These are phyloP conservation scores for Anser cygnoides DNA, from an alignment of 2,113 vertebrate genomes.

Conservation along the genomic window DNA sequence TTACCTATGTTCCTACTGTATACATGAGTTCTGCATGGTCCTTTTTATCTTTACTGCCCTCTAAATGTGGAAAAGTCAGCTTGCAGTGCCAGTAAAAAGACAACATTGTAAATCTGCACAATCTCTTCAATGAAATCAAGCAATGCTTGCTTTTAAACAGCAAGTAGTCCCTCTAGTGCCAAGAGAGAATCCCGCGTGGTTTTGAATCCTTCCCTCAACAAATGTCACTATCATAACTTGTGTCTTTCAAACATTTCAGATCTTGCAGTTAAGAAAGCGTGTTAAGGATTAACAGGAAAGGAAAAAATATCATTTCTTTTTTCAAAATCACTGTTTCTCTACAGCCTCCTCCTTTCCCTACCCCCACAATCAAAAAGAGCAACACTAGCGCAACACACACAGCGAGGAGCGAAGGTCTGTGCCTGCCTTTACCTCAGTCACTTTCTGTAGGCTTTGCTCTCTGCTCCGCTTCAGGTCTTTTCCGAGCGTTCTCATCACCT, in stretches of 20 bases:
- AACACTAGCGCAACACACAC: accelerated
- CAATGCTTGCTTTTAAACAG: not conserved
- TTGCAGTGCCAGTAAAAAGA: not conserved
- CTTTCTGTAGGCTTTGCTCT: not conserved
- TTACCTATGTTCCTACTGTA: not conserved
- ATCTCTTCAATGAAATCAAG: not conserved
- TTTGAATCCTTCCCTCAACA: not conserved
- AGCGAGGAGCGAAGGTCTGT: accelerated
- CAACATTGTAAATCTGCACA: not conserved
- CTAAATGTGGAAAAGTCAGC: not conserved
- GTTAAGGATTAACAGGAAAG: not conserved
- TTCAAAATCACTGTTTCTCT: not conserved
- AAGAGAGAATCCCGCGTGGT: not conserved
- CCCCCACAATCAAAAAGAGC: accelerated
- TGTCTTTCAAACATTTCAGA: not conserved
- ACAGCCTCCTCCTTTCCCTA: not conserved
- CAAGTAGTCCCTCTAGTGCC: not conserved
- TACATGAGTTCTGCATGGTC: accelerated
- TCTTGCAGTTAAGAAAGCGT: not conserved
- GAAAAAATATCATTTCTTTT: not conserved
- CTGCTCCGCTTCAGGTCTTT: conserved; percentile 18
- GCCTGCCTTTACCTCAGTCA: conserved; percentile 14
- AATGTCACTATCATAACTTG: not conserved
- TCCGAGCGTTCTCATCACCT: conserved; percentile 13
- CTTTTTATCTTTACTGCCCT: not conserved